These are phyloP conservation scores for Bufotes viridis DNA, from an alignment of 2,797 vertebrate species.

Conservation along the genomic window DNA sequence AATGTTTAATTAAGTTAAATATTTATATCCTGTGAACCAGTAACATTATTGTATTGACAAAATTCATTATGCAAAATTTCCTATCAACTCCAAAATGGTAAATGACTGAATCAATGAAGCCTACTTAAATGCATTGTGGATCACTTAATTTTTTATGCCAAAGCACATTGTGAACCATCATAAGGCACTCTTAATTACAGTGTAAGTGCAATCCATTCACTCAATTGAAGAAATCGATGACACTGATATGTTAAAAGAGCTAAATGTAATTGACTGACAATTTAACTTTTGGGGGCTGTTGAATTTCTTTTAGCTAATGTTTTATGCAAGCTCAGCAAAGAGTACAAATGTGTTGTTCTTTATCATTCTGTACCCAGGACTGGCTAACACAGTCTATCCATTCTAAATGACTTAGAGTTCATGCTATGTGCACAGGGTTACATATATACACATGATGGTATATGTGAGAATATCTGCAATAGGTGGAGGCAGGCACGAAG, in stretches of 20 bases:
- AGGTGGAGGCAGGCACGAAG: background rate
- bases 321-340: slow-evolving; percentile 45
- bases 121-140: slow-evolving; percentile 41
- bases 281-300: slow-evolving; percentile 28
- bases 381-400: background rate
- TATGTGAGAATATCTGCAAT: background rate
- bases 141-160: slow-evolving; percentile 42
- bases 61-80: slow-evolving; percentile 13
- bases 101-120: slow-evolving; percentile 30
- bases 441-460: background rate
- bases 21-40: background rate
- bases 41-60: background rate
- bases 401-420: background rate
- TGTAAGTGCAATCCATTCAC: slow-evolving; percentile 42
- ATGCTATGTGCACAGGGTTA: background rate
- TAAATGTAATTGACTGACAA: slow-evolving; percentile 49
- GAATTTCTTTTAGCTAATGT: slow-evolving; percentile 11
- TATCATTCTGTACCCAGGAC: background rate
- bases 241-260: slow-evolving; percentile 41
- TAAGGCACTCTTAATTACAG: slow-evolving; percentile 50
- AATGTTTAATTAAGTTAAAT: slow-evolving; percentile 5
- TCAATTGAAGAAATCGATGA: slow-evolving; percentile 31
- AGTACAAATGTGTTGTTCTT: background rate
- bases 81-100: slow-evolving; percentile 31
- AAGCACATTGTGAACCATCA: slow-evolving; percentile 37